A percentile compares a stretch with the other conserved stretches of the same genome.
These are phyloP conservation scores for Cottus gobio DNA, from an alignment of 2,113 vertebrate genomes.

Conservation along the genomic window DNA sequence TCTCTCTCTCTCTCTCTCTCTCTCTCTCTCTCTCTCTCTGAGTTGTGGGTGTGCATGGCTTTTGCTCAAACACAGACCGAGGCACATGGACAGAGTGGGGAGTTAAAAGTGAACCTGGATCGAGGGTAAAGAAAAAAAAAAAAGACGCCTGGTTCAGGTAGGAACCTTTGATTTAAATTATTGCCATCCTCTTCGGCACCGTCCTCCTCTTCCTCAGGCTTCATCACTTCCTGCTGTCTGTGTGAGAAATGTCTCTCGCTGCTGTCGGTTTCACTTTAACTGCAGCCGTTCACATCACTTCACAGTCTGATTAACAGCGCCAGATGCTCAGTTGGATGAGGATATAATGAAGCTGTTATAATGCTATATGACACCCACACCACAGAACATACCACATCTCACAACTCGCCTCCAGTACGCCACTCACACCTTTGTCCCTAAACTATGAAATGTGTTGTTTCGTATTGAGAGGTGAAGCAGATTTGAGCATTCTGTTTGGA, in stretches of 20 bases:
- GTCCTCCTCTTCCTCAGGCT: slow-evolving; percentile 4
- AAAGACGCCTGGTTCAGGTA: slow-evolving; percentile 52
- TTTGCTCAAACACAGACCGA: slow-evolving; percentile 8
- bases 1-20: background rate
- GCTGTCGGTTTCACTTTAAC: slow-evolving; percentile 42
- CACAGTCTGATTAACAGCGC: slow-evolving; percentile 58
- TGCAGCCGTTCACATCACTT: slow-evolving; percentile 30
- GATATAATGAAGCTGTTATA: slow-evolving; percentile 4
- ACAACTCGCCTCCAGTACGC: background rate
- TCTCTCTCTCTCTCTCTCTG: background rate
- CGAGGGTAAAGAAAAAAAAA: background rate
- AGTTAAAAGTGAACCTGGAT: background rate
- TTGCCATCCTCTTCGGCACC: background rate
- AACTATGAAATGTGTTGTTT: background rate
- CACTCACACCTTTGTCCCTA: background rate
- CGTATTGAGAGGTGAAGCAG: background rate
- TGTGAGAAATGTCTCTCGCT: slow-evolving; percentile 13
- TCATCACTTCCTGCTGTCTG: slow-evolving; percentile 33
- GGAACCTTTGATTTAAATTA: slow-evolving; percentile 25
- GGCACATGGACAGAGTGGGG: background rate
- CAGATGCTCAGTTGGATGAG: slow-evolving; percentile 44
- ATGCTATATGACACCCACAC: background rate
- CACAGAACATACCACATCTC: background rate
- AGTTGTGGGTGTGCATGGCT: slow-evolving; percentile 44
- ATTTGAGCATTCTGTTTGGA: background rate